These are phyloP conservation scores for Pollicipes pollicipes DNA, from an alignment of 1,140 invertebrate species.

Conservation along the genomic window DNA sequence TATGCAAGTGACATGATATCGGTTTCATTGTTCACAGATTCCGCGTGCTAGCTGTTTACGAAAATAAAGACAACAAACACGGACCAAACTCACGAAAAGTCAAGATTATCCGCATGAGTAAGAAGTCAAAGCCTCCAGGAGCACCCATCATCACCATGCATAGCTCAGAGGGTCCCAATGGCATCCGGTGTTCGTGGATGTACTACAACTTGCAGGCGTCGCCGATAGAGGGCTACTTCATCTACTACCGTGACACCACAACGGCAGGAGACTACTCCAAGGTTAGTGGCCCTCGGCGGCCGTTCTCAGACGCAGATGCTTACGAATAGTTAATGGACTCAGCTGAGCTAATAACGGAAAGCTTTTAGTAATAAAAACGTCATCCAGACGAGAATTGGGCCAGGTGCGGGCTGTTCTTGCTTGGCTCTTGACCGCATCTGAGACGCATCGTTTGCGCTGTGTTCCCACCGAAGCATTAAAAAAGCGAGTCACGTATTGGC, in stretches of 20 bases:
- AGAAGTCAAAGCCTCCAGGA: conserved; percentile 41
- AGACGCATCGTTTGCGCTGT: too few relatives aligned
- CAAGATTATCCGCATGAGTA: conserved; percentile 38
- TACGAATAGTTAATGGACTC: too few relatives aligned
- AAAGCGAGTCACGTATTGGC: too few relatives aligned
- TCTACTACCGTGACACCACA: conserved; percentile 63
- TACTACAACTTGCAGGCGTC: conserved; percentile 24
- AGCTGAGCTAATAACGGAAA: too few relatives aligned
- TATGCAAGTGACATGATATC: too few relatives aligned
- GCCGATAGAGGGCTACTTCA: conserved; percentile 62
- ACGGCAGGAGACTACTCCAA: conserved; percentile 65
- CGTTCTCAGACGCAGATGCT: too few relatives aligned
- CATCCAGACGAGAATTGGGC: too few relatives aligned
- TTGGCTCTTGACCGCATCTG: too few relatives aligned
- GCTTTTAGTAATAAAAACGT: too few relatives aligned
- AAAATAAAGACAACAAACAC: conserved; percentile 77
- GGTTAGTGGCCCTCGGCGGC: too few relatives aligned
- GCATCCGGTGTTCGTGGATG: conserved; percentile 55
- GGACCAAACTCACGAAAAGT: conserved; percentile 63
- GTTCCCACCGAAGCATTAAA: too few relatives aligned
- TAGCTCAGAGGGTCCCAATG: conserved; percentile 43
- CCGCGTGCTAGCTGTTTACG: conserved; percentile 78
- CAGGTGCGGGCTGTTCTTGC: too few relatives aligned
- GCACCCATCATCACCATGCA: conserved; percentile 52
- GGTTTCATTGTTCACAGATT: conserved; percentile 39